Conservation (phyloP, 2,888 invertebrate genomes). For the Lampropteryx suffumata region DNA sequence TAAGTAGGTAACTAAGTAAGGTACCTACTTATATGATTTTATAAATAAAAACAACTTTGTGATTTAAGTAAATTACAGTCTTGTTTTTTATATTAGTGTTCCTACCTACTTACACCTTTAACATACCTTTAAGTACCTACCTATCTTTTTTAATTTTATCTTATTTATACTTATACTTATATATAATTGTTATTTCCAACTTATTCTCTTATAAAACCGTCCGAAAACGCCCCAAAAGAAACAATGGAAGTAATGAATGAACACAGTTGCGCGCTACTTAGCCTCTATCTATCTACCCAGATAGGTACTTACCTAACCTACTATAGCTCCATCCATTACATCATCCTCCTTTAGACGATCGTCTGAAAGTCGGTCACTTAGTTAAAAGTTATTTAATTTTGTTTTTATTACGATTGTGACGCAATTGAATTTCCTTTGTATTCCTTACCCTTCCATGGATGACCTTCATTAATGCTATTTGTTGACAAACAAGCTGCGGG, state of each 20-base stretch:
- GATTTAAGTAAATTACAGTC: no score
- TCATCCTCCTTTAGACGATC: conserved; percentile 35
- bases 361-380: conserved; percentile 29
- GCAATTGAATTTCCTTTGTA: conserved; percentile 65
- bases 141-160: no score
- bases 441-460: conserved; percentile 64
- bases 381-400: conserved; percentile 26
- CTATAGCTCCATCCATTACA: conserved; percentile 37
- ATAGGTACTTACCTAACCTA: conserved; percentile 8
- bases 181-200: no score
- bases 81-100: no score
- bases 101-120: no score
- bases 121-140: no score
- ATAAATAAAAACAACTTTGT: no score
- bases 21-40: no score
- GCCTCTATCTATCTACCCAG: background rate
- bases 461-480: conserved; percentile 80
- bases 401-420: conserved; percentile 40
- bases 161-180: no score
- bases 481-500: conserved; percentile 79
- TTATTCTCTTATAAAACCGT: background rate
- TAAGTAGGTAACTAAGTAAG: no score
- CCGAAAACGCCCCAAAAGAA: conserved; percentile 4
- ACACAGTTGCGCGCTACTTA: conserved; percentile 19
- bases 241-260: conserved; percentile 39